Base-by-base conservation (phyloP, 1,140 invertebrate genomes). In the Belonocnema kinseyi region DNA sequence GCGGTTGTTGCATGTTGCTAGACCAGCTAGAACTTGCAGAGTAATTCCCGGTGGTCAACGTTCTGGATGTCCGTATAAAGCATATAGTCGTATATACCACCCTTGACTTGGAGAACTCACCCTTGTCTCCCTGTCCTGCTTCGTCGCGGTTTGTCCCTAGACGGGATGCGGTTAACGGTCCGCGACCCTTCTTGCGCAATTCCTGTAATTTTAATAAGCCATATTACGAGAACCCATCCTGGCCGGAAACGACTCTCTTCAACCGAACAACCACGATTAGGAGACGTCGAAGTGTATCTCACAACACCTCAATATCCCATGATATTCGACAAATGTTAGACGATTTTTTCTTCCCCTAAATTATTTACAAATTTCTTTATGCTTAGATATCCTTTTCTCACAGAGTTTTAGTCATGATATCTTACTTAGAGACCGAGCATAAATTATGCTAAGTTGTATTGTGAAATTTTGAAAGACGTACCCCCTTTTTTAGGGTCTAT, bases 151-250 rank as follows among this genome's bases (percentile, higher is more conserved):
- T 82, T 85, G 83, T 89, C 85, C 84, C 86, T 83, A 83, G 85
- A 85, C 85, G 82, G 85, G 85, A 86, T 90, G 90, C 80, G 90
- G 90, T 91, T 81, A 73, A 81, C 71, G 72, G 76, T 61, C 78
- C 73, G 71, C 56, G 26, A 76, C 77, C 77, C 73, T 75, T 61
- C 77, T 75, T 53, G n/a, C 3, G 76, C 81, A 73, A 73, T 81
- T 75, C 75, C 78, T 91, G 88, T 90, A 91, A 91, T 91, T 91
- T 91, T 91, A 91, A 91, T 91, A 91, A 91, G 88, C 89, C 85
- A 77, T 88, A 88, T 90, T 88, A 91, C 87, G 84, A 82, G 79
- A 76, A 81, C 74, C 53, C 79, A 71, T 82, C 77, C 83, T 85
- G 83, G 61, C n/a, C 80, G 82, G 77, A 83, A 85, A 85, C 81